Conservation (phyloP, 2,797 vertebrate genomes). For the Semotilus atromaculatus region DNA sequence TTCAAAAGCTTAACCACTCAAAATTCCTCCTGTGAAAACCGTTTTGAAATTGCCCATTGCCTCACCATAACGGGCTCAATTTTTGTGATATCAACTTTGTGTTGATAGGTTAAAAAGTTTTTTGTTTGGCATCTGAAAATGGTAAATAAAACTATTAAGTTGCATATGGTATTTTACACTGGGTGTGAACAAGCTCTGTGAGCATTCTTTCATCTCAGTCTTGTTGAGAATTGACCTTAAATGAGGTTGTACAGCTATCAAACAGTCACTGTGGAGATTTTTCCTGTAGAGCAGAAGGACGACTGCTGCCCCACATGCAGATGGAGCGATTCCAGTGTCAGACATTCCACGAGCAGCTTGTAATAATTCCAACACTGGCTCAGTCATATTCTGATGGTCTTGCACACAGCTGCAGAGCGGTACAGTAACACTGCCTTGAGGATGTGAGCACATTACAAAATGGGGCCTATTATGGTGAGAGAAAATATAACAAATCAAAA, state of each 20-base stretch:
- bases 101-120: background rate
- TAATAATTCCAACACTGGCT: constrained; percentile 46
- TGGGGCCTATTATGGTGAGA: constrained; percentile 43
- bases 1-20: too few relatives aligned
- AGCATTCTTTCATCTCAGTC: background rate
- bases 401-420: constrained; percentile 47
- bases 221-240: background rate
- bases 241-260: background rate
- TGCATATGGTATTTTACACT: background rate
- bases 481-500: constrained; percentile 37
- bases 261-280: background rate
- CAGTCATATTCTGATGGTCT: constrained; percentile 36
- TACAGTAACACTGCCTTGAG: constrained; percentile 31
- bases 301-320: constrained; percentile 23
- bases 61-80: too few relatives aligned
- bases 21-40: too few relatives aligned
- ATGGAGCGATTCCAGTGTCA: constrained; percentile 37
- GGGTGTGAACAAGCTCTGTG: background rate
- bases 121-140: background rate
- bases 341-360: constrained; percentile 38
- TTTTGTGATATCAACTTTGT: too few relatives aligned
- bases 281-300: constrained; percentile 13
- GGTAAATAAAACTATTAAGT: background rate
- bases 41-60: too few relatives aligned
- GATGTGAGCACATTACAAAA: constrained; percentile 47